Conservation (phyloP, 2,888 invertebrate species). For the Drosophila fulvimacula region DNA sequence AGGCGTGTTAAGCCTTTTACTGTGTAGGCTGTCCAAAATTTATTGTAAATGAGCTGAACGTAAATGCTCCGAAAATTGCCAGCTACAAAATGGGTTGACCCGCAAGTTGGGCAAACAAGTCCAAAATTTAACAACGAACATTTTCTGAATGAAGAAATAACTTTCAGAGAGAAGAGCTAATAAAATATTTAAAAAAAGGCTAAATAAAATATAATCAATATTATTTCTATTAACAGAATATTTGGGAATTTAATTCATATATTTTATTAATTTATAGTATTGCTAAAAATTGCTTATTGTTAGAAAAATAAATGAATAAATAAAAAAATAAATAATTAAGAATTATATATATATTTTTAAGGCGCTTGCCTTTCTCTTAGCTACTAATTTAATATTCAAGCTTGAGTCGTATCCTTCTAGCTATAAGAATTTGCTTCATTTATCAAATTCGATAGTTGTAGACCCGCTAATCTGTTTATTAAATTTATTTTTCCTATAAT, state of each 20-base stretch:
- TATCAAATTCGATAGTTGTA: no score
- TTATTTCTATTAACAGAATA: neutral
- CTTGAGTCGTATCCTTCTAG: neutral
- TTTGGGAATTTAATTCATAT: neutral
- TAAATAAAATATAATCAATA: neutral
- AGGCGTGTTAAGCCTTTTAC: constrained; percentile 62
- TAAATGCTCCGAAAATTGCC: constrained; percentile 62
- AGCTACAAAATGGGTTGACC: constrained; percentile 31
- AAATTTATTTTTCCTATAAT: no score
- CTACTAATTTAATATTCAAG: neutral
- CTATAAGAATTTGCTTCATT: no score
- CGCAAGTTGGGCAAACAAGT: constrained; percentile 25
- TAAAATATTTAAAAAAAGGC: neutral
- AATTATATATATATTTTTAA: no score
- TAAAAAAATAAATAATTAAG: no score
- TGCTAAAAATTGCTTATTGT: no score
- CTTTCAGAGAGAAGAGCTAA: no score
- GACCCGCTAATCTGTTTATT: no score
- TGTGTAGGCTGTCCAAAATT: constrained; percentile 68
- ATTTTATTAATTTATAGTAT: no score
- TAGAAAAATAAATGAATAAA: no score
- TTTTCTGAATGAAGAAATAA: neutral
- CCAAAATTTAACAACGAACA: constrained; percentile 1
- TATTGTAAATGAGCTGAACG: constrained; percentile 69
- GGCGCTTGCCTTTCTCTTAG: no score